phyloP scores from a whole-genome alignment of 2,888 invertebrate species.

The Tenthredo scrophulariae region DNA sequence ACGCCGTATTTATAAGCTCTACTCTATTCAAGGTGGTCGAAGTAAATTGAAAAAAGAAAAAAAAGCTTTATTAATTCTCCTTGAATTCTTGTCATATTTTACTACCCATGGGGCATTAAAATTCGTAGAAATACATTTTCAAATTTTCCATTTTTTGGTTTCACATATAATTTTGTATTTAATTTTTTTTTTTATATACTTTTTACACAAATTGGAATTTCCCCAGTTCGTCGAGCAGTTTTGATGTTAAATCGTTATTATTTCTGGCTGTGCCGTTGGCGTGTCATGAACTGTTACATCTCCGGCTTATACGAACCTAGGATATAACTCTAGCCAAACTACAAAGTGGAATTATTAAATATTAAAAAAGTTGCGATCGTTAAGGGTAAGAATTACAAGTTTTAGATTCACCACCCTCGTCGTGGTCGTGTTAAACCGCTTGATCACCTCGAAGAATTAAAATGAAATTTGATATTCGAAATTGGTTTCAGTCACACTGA shows the following conservation, averaged over 20 bases:
- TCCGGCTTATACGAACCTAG: neutral
- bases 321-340: neutral
- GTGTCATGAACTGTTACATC: conserved; percentile 14
- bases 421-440: neutral
- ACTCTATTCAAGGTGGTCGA: neutral
- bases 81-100: too few relatives aligned
- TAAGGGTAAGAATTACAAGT: neutral
- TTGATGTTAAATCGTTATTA: conserved; percentile 30
- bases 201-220: neutral
- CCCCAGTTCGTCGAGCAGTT: neutral
- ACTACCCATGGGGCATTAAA: too few relatives aligned
- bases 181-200: neutral
- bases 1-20: neutral
- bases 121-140: too few relatives aligned
- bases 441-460: neutral
- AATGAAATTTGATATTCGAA: neutral
- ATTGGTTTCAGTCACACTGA: neutral
- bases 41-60: too few relatives aligned
- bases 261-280: conserved; percentile 16
- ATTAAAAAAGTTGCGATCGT: conserved; percentile 42
- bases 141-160: neutral
- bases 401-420: neutral
- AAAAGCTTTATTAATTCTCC: too few relatives aligned
- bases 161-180: neutral
- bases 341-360: conserved; percentile 9